A percentile compares a stretch with the other conserved stretches of the same genome.
phyloP scores from a whole-genome alignment of 2,888 invertebrate genomes.

The Perizoma flavofasciatum region DNA sequence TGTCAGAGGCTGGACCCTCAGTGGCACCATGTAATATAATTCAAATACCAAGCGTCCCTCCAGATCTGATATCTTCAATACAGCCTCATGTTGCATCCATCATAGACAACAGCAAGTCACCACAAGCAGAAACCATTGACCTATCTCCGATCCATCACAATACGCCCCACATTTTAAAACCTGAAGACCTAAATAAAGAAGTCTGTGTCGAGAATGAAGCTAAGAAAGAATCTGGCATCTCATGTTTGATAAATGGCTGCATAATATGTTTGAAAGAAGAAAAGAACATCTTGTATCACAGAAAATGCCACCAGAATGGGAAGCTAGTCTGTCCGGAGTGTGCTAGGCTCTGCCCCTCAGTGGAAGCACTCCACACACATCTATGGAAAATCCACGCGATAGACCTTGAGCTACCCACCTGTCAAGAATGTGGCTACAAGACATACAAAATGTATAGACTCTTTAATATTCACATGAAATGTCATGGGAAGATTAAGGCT shows the following conservation, averaged over 20 bases:
- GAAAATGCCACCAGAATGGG: slow-evolving; percentile 84
- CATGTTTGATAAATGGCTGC: slow-evolving; percentile 83
- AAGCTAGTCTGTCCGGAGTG: slow-evolving; percentile 87
- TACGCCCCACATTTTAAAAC: slow-evolving; percentile 46
- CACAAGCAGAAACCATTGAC: slow-evolving; percentile 34
- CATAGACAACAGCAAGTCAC: slow-evolving; percentile 39
- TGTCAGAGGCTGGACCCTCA: slow-evolving; percentile 54
- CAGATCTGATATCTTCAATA: slow-evolving; percentile 76
- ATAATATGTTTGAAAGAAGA: slow-evolving; percentile 81
- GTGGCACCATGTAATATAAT: slow-evolving; percentile 59
- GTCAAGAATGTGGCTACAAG: slow-evolving; percentile 89
- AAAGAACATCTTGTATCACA: slow-evolving; percentile 86
- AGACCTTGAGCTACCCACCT: slow-evolving; percentile 91
- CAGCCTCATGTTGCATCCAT: slow-evolving; percentile 48
- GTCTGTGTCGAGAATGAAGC: slow-evolving; percentile 38
- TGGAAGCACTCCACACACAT: slow-evolving; percentile 89
- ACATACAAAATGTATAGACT: slow-evolving; percentile 88
- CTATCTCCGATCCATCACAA: slow-evolving; percentile 34
- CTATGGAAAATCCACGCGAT: slow-evolving; percentile 90
- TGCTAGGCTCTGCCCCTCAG: slow-evolving; percentile 77
- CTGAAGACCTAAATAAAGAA: slow-evolving; percentile 46
- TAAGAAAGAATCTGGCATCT: slow-evolving; percentile 50
- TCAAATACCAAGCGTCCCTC: slow-evolving; percentile 68
- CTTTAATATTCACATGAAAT: slow-evolving; percentile 89
- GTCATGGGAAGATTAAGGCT: slow-evolving; percentile 86